Conservation (phyloP, 2,113 vertebrate species). For the Stegostoma tigrinum region DNA sequence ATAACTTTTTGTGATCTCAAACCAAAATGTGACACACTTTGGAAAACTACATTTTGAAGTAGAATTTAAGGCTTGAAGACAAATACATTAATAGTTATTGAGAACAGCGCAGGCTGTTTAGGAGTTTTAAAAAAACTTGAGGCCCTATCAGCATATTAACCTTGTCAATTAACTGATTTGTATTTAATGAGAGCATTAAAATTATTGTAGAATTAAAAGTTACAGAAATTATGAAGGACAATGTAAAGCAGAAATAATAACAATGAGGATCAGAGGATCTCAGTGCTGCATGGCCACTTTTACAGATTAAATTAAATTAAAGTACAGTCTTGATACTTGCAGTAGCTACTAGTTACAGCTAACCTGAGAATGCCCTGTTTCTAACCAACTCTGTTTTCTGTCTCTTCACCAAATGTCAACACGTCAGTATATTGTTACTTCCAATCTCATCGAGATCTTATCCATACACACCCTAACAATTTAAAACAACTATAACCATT, state of each 20-base stretch:
- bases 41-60: background rate
- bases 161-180: background rate
- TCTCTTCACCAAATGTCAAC: too few species aligned
- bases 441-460: too few species aligned
- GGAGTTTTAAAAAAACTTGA: background rate
- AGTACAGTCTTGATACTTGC: too few species aligned
- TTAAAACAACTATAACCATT: too few species aligned
- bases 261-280: background rate
- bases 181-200: background rate
- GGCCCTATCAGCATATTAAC: background rate
- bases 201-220: background rate
- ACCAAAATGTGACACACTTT: background rate
- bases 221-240: background rate
- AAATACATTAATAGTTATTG: background rate
- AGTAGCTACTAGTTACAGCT: too few species aligned
- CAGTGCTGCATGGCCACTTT: background rate
- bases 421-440: too few species aligned
- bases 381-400: too few species aligned
- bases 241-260: background rate
- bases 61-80: background rate
- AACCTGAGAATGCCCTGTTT: too few species aligned
- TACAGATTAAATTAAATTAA: background rate
- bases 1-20: conserved; percentile 7
- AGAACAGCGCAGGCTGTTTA: background rate
- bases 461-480: too few species aligned